phyloP scores from a whole-genome alignment of 1,140 invertebrate species.

The Halotydeus destructor region DNA sequence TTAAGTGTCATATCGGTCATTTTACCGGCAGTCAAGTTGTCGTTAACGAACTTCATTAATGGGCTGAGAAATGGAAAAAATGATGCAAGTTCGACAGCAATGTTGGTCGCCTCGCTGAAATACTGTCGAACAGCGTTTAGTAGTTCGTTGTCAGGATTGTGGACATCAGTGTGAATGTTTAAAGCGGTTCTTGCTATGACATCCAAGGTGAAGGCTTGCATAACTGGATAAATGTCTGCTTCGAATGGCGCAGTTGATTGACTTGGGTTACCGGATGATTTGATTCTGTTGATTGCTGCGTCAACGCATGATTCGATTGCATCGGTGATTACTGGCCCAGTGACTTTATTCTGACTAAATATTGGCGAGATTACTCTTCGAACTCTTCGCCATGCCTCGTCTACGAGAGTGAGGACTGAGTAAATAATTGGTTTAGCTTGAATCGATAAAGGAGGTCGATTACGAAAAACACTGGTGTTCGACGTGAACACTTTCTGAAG shows the following conservation, averaged over 20 bases:
- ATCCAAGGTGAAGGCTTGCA: conserved; percentile 1
- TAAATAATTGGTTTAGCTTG: conserved; percentile 21
- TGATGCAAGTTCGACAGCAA: conserved; percentile 19
- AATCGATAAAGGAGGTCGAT: conserved; percentile 21
- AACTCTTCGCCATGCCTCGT: conserved; percentile 12
- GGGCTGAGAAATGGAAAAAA: conserved; percentile 22
- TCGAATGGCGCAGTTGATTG: not conserved
- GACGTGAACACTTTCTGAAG: conserved; percentile 22
- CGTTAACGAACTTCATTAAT: conserved; percentile 20
- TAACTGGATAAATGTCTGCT: not conserved
- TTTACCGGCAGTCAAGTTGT: conserved; percentile 20
- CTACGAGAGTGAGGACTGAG: conserved; percentile 21
- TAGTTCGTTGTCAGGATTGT: not conserved
- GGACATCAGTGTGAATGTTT: conserved; percentile 19
- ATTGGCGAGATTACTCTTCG: conserved; percentile 1
- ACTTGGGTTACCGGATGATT: not conserved
- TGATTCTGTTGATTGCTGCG: not conserved
- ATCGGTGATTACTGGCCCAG: not conserved
- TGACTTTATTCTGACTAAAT: not conserved
- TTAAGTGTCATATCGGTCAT: conserved; percentile 22
- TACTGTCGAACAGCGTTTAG: conserved; percentile 22
- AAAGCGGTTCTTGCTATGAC: conserved; percentile 14
- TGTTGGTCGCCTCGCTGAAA: conserved; percentile 21
- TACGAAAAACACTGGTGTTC: conserved; percentile 8
- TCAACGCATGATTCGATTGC: not conserved